Base-by-base conservation (phyloP, 1,140 invertebrate genomes). In the Diuraphis noxia region DNA sequence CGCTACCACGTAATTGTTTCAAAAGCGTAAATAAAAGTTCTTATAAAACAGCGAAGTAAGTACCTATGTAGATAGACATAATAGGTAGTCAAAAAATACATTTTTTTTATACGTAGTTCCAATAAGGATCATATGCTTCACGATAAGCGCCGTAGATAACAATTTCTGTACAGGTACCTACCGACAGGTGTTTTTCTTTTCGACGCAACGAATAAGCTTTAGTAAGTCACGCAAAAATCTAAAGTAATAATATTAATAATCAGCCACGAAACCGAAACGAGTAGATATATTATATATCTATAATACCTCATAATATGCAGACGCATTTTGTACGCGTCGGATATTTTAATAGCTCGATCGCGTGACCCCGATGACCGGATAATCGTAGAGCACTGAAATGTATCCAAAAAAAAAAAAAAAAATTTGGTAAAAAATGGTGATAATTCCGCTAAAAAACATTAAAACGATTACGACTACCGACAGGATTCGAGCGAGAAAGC, bases 401-500 rank as follows among this genome's bases (percentile, higher is more conserved):
- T 85, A 43, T 85, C 40, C 41, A 41, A 85, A n/a, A n/a, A n/a
- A n/a, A n/a, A n/a, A n/a, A n/a, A n/a, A n/a, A n/a, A n/a, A n/a
- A n/a, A n/a, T n/a, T n/a, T n/a, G n/a, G n/a, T n/a, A n/a, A n/a
- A n/a, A n/a, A n/a, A n/a, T n/a, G n/a, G n/a, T n/a, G n/a, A n/a
- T n/a, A n/a, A n/a, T n/a, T n/a, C n/a, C n/a, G n/a, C n/a, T n/a
- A n/a, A n/a, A n/a, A 81, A 46, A 85, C 17, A 86, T 49, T 86
- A 86, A 13, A 86, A 36, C 82, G 82, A 85, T 85, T 85, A 85
- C 82, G 82, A 85, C 41, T 43, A 46, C 82, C 41, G 30, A 17
- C 43, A 10, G 84, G 43, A 86, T 49, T 86, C 19, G 82, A 49
- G n/a, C 84, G 63, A 88, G 87, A 88, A 88, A 88, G 87, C 87